Evolutionary conservation across 2,113 vertebrate species (phyloP).

Genomic region (Otis tarda): DNA sequence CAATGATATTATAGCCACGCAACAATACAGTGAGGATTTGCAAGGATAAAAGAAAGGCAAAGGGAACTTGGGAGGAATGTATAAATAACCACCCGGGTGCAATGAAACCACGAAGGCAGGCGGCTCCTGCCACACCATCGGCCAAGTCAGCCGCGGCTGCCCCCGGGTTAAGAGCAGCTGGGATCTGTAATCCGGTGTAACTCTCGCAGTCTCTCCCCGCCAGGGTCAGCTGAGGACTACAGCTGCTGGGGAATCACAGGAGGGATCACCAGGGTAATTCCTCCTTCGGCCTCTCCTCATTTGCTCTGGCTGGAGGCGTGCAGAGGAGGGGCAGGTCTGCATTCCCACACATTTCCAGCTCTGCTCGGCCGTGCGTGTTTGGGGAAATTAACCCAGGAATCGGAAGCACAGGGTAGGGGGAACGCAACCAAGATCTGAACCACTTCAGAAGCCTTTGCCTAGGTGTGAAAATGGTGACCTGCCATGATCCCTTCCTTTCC

Average conservation of each 20-base stretch:
- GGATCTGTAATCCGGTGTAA: slow-evolving; percentile 38
- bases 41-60: not conserved
- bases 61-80: not conserved
- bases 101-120: not conserved
- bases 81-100: not conserved
- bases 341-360: not conserved
- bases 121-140: not conserved
- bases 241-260: slow-evolving; percentile 46
- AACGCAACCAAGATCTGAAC: not conserved
- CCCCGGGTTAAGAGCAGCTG: slow-evolving; percentile 30
- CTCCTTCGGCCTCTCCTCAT: not conserved
- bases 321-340: not conserved
- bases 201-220: slow-evolving; percentile 27
- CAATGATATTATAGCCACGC: not conserved
- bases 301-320: not conserved
- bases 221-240: slow-evolving; percentile 53
- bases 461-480: not conserved
- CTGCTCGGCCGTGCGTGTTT: rapidly evolving
- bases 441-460: not conserved
- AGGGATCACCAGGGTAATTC: slow-evolving; percentile 57
- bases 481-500: not conserved
- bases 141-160: not conserved
- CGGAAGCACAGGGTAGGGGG: rapidly evolving
- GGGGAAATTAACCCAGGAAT: not conserved
- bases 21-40: not conserved